phyloP scores from a whole-genome alignment of 2,888 invertebrate genomes.

The Drosophila putrida region DNA sequence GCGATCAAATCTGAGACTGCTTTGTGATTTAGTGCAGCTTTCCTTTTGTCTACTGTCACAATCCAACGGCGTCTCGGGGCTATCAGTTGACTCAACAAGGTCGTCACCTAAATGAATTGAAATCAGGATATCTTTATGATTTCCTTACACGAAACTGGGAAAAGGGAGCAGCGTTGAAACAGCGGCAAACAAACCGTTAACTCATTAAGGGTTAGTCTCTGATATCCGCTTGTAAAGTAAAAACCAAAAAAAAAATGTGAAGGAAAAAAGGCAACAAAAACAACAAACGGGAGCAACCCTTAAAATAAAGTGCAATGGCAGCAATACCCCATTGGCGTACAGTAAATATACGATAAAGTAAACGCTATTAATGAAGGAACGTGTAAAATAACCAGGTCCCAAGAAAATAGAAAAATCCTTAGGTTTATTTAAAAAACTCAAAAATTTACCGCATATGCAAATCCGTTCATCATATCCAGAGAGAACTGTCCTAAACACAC shows the following conservation, averaged over 20 bases:
- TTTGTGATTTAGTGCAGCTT: constrained; percentile 68
- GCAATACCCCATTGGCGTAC: constrained; percentile 15
- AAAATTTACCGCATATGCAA: too few relatives aligned
- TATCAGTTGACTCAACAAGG: constrained; percentile 69
- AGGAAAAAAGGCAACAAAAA: constrained; percentile 6
- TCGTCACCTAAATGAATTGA: constrained; percentile 67
- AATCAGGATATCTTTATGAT: constrained; percentile 74
- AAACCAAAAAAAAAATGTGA: constrained; percentile 23
- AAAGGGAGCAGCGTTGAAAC: constrained; percentile 15
- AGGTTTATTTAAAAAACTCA: background rate
- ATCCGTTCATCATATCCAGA: background rate
- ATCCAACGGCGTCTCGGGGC: constrained; percentile 28
- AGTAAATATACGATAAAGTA: constrained; percentile 19
- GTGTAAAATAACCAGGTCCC: background rate
- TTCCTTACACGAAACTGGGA: constrained; percentile 27
- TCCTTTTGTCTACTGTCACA: constrained; percentile 46
- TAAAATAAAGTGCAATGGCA: constrained; percentile 20
- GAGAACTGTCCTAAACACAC: background rate
- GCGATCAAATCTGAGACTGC: constrained; percentile 52
- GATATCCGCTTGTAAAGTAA: constrained; percentile 43
- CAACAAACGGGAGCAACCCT: constrained; percentile 51
- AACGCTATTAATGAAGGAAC: background rate
- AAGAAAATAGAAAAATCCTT: background rate
- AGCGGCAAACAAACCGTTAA: constrained; percentile 36
- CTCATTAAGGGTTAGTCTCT: constrained; percentile 62